A percentile compares a stretch with the other conserved stretches of the same genome.
Evolutionary conservation across 2,797 vertebrate species (phyloP).

Genomic region (Saxicola maurus): DNA sequence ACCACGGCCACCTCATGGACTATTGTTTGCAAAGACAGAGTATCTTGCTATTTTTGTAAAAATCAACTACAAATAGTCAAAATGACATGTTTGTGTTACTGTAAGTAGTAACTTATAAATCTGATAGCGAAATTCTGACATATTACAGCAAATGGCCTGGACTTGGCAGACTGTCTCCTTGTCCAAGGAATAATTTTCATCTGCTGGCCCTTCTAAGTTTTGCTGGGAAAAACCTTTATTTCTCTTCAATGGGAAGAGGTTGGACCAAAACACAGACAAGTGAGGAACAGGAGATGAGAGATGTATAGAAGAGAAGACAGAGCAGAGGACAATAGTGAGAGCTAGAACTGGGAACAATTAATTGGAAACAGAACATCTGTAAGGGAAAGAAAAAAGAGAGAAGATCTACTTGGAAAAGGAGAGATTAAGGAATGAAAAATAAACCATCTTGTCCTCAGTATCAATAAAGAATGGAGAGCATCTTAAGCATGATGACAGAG

Average conservation of each 20-base stretch:
- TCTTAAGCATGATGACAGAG: not conserved
- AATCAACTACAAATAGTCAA: not conserved
- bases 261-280: not conserved
- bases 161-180: not conserved
- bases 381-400: not conserved
- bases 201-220: not conserved
- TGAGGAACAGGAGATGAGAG: not conserved
- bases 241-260: not conserved
- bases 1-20: rapidly evolving
- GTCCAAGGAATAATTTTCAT: not conserved
- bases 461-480: not conserved
- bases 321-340: not conserved
- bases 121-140: not conserved
- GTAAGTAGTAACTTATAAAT: not conserved
- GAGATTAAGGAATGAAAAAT: not conserved
- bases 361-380: not conserved
- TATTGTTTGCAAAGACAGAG: not conserved
- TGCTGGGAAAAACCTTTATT: not conserved
- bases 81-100: not conserved
- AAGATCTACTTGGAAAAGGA: not conserved
- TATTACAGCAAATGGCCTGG: not conserved
- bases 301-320: not conserved
- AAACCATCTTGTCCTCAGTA: not conserved
- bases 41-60: not conserved
- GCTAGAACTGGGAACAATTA: not conserved